phyloP scores from a whole-genome alignment of 2,888 invertebrate genomes.

The Amblyteles armatorius region DNA sequence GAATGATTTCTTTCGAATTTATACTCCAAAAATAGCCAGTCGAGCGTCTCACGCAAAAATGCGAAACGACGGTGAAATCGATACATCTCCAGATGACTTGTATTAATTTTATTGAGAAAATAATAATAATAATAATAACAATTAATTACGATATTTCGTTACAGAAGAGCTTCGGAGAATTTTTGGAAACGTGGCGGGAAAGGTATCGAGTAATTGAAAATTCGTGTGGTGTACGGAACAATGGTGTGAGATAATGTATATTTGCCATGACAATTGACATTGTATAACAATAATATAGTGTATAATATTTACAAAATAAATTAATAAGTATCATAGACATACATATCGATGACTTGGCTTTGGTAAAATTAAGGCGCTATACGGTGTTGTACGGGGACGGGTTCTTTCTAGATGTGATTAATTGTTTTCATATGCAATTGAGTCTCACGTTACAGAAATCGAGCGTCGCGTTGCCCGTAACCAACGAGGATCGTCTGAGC shows the following conservation, averaged over 20 bases:
- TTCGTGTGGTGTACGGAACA: slow-evolving; percentile 52
- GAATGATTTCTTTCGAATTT: neutral
- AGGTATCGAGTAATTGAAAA: slow-evolving; percentile 27
- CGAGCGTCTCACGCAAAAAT: neutral
- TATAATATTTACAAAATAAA: slow-evolving; percentile 84
- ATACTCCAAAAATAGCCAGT: slow-evolving; percentile 54
- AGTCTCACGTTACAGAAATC: slow-evolving; percentile 68
- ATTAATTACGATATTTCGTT: slow-evolving; percentile 23
- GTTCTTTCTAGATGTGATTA: slow-evolving; percentile 4
- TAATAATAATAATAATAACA: neutral
- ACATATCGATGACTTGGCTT: slow-evolving; percentile 73
- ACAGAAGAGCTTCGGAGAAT: neutral
- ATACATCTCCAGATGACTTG: slow-evolving; percentile 22
- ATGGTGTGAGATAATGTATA: slow-evolving; percentile 80
- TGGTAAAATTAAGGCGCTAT: slow-evolving; percentile 62
- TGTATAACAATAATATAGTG: slow-evolving; percentile 81
- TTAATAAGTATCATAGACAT: slow-evolving; percentile 77
- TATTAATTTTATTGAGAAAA: neutral
- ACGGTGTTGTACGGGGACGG: slow-evolving; percentile 53
- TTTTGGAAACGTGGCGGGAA: neutral
- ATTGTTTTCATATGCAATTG: slow-evolving; percentile 48
- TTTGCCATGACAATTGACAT: slow-evolving; percentile 78
- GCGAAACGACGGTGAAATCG: slow-evolving; percentile 27
- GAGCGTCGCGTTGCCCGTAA: slow-evolving; percentile 69
- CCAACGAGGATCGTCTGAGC: slow-evolving; percentile 24